A percentile compares a stretch with the other conserved stretches of the same genome.
Evolutionary conservation across 1,140 invertebrate species (phyloP).

Genomic region (Chelonus insularis): DNA sequence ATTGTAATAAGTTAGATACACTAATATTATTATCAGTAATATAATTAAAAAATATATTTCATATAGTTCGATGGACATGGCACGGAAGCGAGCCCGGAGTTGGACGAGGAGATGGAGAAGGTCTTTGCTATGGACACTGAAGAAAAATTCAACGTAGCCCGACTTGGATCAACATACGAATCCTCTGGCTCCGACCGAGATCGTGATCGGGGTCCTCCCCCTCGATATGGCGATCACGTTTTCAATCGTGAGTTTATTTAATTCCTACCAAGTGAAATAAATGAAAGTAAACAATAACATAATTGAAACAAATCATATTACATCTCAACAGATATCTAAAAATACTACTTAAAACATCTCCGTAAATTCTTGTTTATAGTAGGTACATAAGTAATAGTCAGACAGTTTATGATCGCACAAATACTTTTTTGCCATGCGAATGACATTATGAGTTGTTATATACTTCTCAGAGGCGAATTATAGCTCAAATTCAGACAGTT

Average conservation of each 20-base stretch:
- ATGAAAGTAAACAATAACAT: too few relatives aligned
- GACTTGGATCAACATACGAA: constrained; percentile 60
- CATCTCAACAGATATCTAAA: too few relatives aligned
- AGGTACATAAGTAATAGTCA: background rate
- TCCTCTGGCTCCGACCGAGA: constrained; percentile 58
- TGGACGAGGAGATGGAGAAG: constrained; percentile 80
- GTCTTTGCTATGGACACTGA: constrained; percentile 67
- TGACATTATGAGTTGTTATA: background rate
- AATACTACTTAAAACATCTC: too few relatives aligned
- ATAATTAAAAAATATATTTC: too few relatives aligned
- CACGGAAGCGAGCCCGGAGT: constrained; percentile 66
- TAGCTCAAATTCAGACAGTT: background rate
- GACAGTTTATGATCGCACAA: background rate
- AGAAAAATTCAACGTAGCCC: constrained; percentile 69
- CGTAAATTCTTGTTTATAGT: background rate
- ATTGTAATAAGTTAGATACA: too few relatives aligned
- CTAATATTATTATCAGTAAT: too few relatives aligned
- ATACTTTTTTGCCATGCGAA: constrained; percentile 6
- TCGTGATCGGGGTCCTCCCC: constrained; percentile 56
- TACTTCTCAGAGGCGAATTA: background rate
- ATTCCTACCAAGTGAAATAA: too few relatives aligned
- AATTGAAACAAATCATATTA: too few relatives aligned
- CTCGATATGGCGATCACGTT: constrained; percentile 61
- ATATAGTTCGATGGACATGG: constrained; percentile 62
- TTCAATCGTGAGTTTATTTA: constrained; percentile 57